Conservation (phyloP, 1,140 invertebrate species). For the Ostrea denselamellosa region DNA sequence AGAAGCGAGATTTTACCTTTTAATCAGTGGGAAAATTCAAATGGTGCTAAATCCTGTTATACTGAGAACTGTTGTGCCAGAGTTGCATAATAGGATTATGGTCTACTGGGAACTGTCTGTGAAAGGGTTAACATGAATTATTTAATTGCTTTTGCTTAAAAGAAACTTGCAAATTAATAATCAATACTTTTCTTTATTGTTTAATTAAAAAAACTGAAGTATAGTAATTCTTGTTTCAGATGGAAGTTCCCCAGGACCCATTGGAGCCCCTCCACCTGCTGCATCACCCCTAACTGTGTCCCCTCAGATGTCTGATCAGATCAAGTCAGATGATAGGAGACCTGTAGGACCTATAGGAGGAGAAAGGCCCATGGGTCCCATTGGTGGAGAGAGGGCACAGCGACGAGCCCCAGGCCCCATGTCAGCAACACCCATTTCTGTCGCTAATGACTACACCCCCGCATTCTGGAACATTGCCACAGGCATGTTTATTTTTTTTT, state of each 20-base stretch:
- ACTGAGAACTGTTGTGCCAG: no score
- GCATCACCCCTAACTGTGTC: conserved; percentile 64
- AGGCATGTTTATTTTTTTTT: conserved; percentile 35
- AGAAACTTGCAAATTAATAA: not conserved
- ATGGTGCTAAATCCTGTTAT: no score
- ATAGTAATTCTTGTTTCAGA: conserved; percentile 49
- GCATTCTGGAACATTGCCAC: conserved; percentile 64
- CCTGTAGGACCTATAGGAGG: conserved; percentile 68
- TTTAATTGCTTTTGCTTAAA: not conserved
- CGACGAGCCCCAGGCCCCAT: conserved; percentile 60
- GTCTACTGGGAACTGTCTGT: no score
- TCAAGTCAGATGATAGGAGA: conserved; percentile 59
- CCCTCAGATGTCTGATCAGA: conserved; percentile 61
- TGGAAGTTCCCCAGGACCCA: conserved; percentile 60
- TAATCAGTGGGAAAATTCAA: no score
- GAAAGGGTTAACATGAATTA: not conserved
- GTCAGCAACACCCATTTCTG: conserved; percentile 31
- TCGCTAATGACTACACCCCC: conserved; percentile 54
- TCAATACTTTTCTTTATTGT: not conserved
- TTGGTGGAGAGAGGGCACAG: conserved; percentile 65
- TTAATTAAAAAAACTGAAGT: no score
- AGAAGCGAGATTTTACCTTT: no score
- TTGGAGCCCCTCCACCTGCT: conserved; percentile 60
- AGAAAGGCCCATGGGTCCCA: conserved; percentile 54
- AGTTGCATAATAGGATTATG: no score